These are phyloP conservation scores for Scomber japonicus DNA, from an alignment of 2,113 vertebrate species.

Conservation along the genomic window DNA sequence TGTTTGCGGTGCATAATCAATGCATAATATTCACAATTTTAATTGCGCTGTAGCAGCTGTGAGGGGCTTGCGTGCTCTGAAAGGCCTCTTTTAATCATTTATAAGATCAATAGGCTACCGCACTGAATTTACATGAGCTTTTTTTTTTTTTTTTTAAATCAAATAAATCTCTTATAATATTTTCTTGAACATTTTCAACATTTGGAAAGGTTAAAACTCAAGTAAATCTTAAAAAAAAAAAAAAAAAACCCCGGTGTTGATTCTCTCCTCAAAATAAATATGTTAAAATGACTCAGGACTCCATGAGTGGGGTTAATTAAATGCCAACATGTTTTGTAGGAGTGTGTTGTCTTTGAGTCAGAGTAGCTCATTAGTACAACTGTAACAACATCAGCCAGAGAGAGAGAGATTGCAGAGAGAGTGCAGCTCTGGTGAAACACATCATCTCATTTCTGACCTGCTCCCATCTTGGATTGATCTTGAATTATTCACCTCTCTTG, in stretches of 20 bases:
- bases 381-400: background rate
- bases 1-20: background rate
- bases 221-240: background rate
- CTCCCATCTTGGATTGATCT: no score
- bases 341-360: background rate
- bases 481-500: no score
- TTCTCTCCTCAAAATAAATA: conserved; percentile 1
- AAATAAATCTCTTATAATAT: no score
- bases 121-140: conserved; percentile 6
- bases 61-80: background rate
- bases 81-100: conserved; percentile 21
- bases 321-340: background rate
- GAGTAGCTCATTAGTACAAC: background rate
- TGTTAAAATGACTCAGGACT: conserved; percentile 13
- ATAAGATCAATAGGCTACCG: conserved; percentile 34
- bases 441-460: no score
- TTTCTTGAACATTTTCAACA: background rate
- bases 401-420: no score
- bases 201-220: background rate
- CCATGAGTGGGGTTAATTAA: conserved; percentile 14
- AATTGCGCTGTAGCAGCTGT: background rate
- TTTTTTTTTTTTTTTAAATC: conserved; percentile 1
- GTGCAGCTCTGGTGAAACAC: no score
- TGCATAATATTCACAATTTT: background rate
- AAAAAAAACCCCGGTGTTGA: background rate